Conservation (phyloP, 1,140 invertebrate genomes). For the Trichoplusia ni region DNA sequence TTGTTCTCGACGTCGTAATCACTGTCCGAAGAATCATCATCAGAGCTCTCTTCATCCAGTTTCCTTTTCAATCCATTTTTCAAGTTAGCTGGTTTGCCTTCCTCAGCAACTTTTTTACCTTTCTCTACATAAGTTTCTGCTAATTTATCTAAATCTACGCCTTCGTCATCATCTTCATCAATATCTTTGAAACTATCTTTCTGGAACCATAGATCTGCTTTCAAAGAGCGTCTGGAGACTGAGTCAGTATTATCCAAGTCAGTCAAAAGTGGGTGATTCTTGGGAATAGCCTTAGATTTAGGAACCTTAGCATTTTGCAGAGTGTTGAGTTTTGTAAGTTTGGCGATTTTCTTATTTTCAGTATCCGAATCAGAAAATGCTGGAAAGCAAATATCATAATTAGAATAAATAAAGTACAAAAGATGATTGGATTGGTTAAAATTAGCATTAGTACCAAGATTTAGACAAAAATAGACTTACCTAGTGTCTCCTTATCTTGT, state of each 20-base stretch:
- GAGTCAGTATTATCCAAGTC: constrained; percentile 90
- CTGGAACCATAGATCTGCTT: constrained; percentile 94
- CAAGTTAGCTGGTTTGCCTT: constrained; percentile 49
- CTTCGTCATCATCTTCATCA: constrained; percentile 91
- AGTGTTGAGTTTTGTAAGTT: constrained; percentile 74
- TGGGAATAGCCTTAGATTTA: constrained; percentile 61
- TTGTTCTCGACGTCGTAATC: constrained; percentile 85
- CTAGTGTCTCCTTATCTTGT: constrained; percentile 83
- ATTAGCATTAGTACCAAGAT: neutral
- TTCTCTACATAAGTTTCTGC: constrained; percentile 88
- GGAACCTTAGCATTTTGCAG: constrained; percentile 68
- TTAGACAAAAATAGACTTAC: constrained; percentile 55
- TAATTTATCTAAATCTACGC: constrained; percentile 92
- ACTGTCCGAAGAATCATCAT: constrained; percentile 81
- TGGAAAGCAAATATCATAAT: constrained; percentile 51
- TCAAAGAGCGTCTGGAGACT: constrained; percentile 86
- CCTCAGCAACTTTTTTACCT: constrained; percentile 82
- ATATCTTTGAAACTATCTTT: constrained; percentile 94
- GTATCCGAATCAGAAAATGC: constrained; percentile 82
- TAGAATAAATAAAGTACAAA: neutral
- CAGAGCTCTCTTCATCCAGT: constrained; percentile 64
- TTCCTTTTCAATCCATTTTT: constrained; percentile 61
- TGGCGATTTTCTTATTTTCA: constrained; percentile 69
- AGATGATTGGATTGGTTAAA: neutral
- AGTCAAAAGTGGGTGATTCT: constrained; percentile 91